phyloP scores from a whole-genome alignment of 2,797 vertebrate species.

The Eulemur rubriventer region DNA sequence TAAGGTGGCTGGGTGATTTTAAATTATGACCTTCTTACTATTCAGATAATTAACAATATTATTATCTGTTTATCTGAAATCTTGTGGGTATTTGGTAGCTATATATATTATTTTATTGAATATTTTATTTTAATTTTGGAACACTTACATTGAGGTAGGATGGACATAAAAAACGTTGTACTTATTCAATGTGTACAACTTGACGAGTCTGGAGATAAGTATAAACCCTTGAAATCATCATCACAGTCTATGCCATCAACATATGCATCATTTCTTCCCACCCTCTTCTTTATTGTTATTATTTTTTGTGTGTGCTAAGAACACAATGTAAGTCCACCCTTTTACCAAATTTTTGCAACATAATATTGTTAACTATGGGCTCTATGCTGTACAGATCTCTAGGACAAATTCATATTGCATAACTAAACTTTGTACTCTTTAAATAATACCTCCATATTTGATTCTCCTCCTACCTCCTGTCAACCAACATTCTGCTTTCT shows the following conservation, averaged over 20 bases:
- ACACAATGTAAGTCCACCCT: not conserved
- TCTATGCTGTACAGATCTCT: not conserved
- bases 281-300: not conserved
- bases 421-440: not conserved
- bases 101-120: not conserved
- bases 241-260: not conserved
- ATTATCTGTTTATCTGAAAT: not conserved
- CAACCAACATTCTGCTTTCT: not conserved
- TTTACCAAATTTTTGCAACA: not conserved
- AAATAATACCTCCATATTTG: too few relatives aligned
- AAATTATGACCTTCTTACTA: not conserved
- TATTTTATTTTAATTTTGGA: not conserved
- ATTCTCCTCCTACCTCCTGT: rapidly evolving
- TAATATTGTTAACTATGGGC: not conserved
- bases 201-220: not conserved
- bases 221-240: not conserved
- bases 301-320: too few relatives aligned
- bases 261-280: not conserved
- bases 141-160: not conserved
- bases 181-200: not conserved
- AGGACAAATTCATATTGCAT: not conserved
- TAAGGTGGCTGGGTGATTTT: not conserved
- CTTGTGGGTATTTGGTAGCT: not conserved
- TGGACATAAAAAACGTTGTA: not conserved
- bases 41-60: not conserved